Percentiles rank a stretch among this genome's conserved stretches.
Conservation (phyloP, 2,888 invertebrate species). For the Aphrophora alni region DNA sequence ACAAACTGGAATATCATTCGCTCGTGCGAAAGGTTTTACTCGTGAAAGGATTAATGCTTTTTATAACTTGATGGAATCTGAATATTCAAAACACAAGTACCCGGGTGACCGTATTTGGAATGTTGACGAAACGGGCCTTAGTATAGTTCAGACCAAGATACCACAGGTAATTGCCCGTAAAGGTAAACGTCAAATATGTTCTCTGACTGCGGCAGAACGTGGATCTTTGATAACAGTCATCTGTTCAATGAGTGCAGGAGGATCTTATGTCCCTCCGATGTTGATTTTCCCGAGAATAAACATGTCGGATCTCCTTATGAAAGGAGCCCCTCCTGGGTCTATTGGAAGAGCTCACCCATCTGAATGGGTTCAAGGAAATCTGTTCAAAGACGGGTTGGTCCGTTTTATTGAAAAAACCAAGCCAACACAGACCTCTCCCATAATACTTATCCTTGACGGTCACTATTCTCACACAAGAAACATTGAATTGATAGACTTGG, state of each 20-base stretch:
- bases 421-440: constrained; percentile 48
- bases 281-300: constrained; percentile 54
- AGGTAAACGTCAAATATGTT: constrained; percentile 54
- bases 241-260: constrained; percentile 52
- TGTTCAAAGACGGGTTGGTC: constrained; percentile 53
- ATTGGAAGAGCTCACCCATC: constrained; percentile 48
- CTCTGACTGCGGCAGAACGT: constrained; percentile 54
- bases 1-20: constrained; percentile 38
- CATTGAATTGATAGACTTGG: constrained; percentile 37
- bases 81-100: constrained; percentile 45
- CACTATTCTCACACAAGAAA: constrained; percentile 45
- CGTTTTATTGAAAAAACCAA: constrained; percentile 51
- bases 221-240: constrained; percentile 50
- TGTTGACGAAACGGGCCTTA: constrained; percentile 55
- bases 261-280: constrained; percentile 53
- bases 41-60: constrained; percentile 37
- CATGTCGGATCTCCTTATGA: constrained; percentile 52
- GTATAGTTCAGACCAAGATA: constrained; percentile 52
- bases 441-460: constrained; percentile 48
- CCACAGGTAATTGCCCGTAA: constrained; percentile 50
- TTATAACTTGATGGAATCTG: constrained; percentile 36
- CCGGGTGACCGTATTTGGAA: constrained; percentile 53
- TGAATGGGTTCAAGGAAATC: constrained; percentile 53
- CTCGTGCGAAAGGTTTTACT: constrained; percentile 42
- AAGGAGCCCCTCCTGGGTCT: constrained; percentile 54